A percentile compares a stretch with the other conserved stretches of the same genome.
Conservation (phyloP, 2,888 invertebrate genomes). For the Chymomyza fuscimana region DNA sequence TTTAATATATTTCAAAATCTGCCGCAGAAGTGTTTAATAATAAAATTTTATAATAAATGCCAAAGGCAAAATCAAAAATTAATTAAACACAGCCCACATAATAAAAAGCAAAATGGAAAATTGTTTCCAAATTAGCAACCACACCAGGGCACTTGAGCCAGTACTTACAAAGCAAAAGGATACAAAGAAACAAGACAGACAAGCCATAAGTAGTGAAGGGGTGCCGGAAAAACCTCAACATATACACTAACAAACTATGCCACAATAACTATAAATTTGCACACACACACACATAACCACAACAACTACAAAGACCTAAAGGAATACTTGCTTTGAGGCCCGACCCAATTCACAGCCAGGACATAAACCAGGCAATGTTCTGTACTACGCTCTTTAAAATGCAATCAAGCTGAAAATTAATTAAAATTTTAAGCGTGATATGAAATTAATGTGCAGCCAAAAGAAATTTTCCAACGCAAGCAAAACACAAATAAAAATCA, state of each 20-base stretch:
- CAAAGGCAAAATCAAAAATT: neutral
- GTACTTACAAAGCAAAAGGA: conserved; percentile 5
- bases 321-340: neutral
- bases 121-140: conserved; percentile 33
- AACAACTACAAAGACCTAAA: conserved; percentile 4
- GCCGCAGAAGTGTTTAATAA: neutral
- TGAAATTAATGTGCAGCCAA: conserved; percentile 68
- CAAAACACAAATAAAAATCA: neutral
- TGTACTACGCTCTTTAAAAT: conserved; percentile 67
- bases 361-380: conserved; percentile 45
- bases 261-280: conserved; percentile 70
- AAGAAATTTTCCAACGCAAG: conserved; percentile 34
- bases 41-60: neutral
- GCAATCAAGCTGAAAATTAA: conserved; percentile 79
- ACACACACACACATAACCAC: conserved; percentile 36
- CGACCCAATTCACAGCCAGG: conserved; percentile 21
- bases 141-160: conserved; percentile 52
- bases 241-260: conserved; percentile 24
- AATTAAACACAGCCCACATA: neutral
- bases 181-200: conserved; percentile 17
- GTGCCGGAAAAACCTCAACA: neutral
- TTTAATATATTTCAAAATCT: neutral
- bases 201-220: neutral
- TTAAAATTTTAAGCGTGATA: conserved; percentile 77
- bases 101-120: neutral